These are phyloP conservation scores for Pristionchus japonicus DNA, from an alignment of 2,888 invertebrate genomes.

Conservation along the genomic window DNA sequence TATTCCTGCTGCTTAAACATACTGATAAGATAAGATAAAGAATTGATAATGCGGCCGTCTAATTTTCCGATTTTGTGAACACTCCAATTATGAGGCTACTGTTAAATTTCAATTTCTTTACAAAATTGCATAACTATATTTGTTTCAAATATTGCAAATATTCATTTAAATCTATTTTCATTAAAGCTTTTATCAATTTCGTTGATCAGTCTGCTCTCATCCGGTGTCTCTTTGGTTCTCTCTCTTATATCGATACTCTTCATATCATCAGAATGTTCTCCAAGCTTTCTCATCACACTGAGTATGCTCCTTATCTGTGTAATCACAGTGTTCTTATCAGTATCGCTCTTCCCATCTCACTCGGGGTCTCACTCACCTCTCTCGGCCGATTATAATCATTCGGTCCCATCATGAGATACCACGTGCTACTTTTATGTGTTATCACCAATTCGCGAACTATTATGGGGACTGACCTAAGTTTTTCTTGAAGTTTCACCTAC, in stretches of 20 bases:
- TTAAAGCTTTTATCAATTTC: background rate
- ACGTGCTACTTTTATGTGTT: slow-evolving; percentile 16
- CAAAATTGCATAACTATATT: background rate
- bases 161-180: background rate
- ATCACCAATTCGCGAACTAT: background rate
- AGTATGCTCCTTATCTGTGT: background rate
- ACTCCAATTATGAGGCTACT: too few relatives aligned
- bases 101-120: too few relatives aligned
- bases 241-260: background rate
- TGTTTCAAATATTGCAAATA: background rate
- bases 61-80: background rate
- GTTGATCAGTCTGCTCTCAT: background rate
- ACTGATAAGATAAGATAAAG: slow-evolving; percentile 28
- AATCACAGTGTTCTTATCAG: slow-evolving; percentile 32
- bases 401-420: background rate
- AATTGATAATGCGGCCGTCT: background rate
- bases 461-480: too few relatives aligned
- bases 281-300: slow-evolving; percentile 18
- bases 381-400: background rate
- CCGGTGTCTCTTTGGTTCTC: background rate
- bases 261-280: background rate
- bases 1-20: background rate
- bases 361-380: background rate
- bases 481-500: too few relatives aligned
- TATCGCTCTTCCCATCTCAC: slow-evolving; percentile 9